Percentiles rank a stretch among this genome's conserved stretches.
phyloP scores from a whole-genome alignment of 2,888 invertebrate genomes.

The Myathropa florea region DNA sequence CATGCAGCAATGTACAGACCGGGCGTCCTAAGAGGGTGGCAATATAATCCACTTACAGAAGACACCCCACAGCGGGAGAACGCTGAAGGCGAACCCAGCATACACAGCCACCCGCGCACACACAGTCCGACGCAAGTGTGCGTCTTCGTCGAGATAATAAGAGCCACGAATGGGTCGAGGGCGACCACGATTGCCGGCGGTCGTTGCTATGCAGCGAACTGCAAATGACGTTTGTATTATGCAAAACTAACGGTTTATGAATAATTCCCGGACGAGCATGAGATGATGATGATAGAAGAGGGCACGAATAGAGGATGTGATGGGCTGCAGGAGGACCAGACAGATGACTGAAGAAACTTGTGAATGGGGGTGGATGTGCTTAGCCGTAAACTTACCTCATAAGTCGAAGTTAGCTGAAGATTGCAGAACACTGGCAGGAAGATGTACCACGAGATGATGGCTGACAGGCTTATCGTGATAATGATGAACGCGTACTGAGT shows the following conservation, averaged over 20 bases:
- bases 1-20: neutral
- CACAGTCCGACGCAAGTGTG: neutral
- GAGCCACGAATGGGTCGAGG: neutral
- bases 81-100: too few species aligned
- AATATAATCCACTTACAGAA: conserved; percentile 56
- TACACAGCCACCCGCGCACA: too few species aligned
- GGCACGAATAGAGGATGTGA: neutral
- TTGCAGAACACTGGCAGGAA: conserved; percentile 88
- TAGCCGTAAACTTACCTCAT: conserved; percentile 83
- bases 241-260: conserved; percentile 16
- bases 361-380: neutral
- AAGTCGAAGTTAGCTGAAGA: conserved; percentile 87
- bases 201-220: conserved; percentile 36
- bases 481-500: conserved; percentile 86
- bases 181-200: neutral
- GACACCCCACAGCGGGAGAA: too few species aligned
- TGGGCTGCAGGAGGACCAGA: neutral
- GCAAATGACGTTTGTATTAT: conserved; percentile 45
- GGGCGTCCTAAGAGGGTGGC: conserved; percentile 23
- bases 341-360: neutral
- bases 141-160: neutral
- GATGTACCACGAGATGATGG: conserved; percentile 83
- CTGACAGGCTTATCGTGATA: conserved; percentile 77
- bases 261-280: conserved; percentile 1
- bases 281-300: neutral